Base-by-base conservation (phyloP, 1,140 invertebrate genomes). In the Brachionus paranguensis region DNA sequence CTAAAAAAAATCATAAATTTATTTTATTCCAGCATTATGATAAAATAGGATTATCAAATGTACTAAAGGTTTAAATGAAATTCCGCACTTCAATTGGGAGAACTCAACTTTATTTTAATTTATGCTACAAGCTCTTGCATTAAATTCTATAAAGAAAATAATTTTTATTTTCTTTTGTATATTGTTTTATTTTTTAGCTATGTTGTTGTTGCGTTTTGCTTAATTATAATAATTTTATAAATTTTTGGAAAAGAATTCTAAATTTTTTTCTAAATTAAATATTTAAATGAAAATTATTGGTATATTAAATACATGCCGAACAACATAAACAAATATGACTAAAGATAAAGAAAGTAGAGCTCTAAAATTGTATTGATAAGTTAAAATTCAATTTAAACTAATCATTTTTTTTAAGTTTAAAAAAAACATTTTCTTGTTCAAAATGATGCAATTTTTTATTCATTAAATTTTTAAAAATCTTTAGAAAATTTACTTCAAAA, bases 71-170 rank as follows among this genome's bases (percentile, higher is more conserved):
- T 60, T 60, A 20, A 60, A 20, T 24, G 7, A 20, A 60, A 60
- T 60, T 60, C 53, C 53, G 53, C 53, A 60, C 27, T 60, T 60
- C 53, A 20, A 76, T 76, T 43, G 47, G 24, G 47, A 47, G 72
- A 45, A 76, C 24, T 47, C 47, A 47, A 12, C 41, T 76, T 76
- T 76, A 20, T 76, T 76, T 76, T 76, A 76, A 45, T 76, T 50
- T 76, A 45, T 50, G 72, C 41, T 74, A n/a, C 17, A 17, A 53
- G 47, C 17, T 24, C 20, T 60, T 60, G 53, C 53, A 60, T 60
- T 60, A 17, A 60, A 60, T 20, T 60, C 53, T 60, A 60, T 8
- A 20, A 20, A 60, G 8, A 60, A 17, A 60, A 60, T 20, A 10
- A 60, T 24, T 60, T 20, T 60, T 55, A 2, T 60, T 60, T 60